Conservation (phyloP, 2,797 vertebrate genomes). For the Pangasius macronema region DNA sequence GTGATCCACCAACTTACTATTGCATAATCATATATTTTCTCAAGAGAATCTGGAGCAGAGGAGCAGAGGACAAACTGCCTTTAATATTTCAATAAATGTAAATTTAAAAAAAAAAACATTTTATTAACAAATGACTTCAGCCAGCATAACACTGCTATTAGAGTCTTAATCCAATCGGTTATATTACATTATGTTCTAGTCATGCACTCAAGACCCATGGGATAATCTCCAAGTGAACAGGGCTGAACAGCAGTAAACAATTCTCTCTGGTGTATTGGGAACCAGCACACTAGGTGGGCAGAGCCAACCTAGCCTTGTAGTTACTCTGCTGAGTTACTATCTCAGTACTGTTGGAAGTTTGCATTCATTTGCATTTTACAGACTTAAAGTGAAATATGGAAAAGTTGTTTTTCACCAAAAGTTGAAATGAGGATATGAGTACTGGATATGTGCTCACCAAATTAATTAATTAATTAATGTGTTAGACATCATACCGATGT, state of each 20-base stretch:
- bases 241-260: slow-evolving; percentile 5
- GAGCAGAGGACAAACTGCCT: not conserved
- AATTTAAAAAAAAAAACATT: too few species aligned
- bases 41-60: not conserved
- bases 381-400: not conserved
- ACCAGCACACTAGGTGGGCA: not conserved
- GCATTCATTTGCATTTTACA: not conserved
- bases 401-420: not conserved
- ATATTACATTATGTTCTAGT: not conserved
- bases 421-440: not conserved
- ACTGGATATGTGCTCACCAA: not conserved
- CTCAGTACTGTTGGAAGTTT: not conserved
- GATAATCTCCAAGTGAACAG: slow-evolving; percentile 1
- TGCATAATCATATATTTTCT: not conserved
- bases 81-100: not conserved
- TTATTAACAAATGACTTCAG: not conserved
- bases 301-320: not conserved
- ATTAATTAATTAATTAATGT: not conserved
- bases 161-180: not conserved
- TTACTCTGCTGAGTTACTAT: not conserved
- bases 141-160: not conserved
- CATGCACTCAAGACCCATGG: not conserved
- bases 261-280: not conserved
- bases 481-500: slow-evolving; percentile 78
- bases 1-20: not conserved